A percentile compares a stretch with the other conserved stretches of the same genome.
Conservation (phyloP, 2,888 invertebrate species). For the Rhyacophila evoluta region DNA sequence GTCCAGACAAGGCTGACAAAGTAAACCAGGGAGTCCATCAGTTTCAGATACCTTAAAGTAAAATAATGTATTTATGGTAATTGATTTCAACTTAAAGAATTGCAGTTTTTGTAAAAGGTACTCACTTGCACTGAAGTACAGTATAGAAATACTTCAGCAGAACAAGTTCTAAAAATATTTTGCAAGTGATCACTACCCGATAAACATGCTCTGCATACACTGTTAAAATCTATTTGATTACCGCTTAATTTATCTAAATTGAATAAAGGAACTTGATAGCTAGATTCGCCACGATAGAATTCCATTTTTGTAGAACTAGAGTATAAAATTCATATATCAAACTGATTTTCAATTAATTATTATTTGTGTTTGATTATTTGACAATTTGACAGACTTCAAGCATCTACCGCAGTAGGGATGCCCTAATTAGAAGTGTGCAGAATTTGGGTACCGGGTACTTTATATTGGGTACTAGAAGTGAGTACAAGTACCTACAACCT, state of each 20-base stretch:
- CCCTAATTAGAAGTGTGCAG: too few species aligned
- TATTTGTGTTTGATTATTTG: too few species aligned
- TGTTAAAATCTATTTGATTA: constrained; percentile 40
- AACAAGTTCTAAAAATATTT: constrained; percentile 63
- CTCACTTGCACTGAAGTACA: constrained; percentile 67
- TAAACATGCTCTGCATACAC: constrained; percentile 65
- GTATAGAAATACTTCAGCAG: constrained; percentile 65
- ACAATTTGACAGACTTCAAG: too few species aligned
- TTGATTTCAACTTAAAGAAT: neutral
- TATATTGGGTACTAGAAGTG: too few species aligned
- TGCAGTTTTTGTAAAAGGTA: neutral
- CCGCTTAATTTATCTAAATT: constrained; percentile 37
- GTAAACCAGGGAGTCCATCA: constrained; percentile 63
- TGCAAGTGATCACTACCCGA: constrained; percentile 63
- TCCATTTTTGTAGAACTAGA: constrained; percentile 30
- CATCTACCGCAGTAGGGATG: too few species aligned
- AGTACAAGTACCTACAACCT: too few species aligned
- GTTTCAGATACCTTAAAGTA: constrained; percentile 61
- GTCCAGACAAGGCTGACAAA: constrained; percentile 66
- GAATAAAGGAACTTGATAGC: constrained; percentile 31
- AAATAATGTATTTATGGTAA: constrained; percentile 19
- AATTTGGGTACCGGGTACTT: too few species aligned
- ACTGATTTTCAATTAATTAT: neutral
- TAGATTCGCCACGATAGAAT: constrained; percentile 39
- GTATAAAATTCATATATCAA: neutral